These are phyloP conservation scores for Nothoprocta perdicaria DNA, from an alignment of 2,113 vertebrate genomes.

Conservation along the genomic window DNA sequence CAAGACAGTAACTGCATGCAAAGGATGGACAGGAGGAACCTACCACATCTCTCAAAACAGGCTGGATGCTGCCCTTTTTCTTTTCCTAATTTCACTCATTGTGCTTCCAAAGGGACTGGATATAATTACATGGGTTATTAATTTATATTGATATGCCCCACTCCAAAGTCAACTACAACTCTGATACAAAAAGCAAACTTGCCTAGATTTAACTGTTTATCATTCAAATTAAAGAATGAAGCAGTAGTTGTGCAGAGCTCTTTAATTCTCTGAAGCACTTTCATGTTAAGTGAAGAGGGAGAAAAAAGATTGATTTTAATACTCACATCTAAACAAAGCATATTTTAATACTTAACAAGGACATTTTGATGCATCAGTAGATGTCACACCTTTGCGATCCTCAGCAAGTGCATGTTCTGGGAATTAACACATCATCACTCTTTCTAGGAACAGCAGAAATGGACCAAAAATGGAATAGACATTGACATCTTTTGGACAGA, in stretches of 20 bases:
- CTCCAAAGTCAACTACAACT: background rate
- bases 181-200: background rate
- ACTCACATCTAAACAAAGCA: background rate
- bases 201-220: background rate
- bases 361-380: background rate
- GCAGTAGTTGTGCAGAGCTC: background rate
- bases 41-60: background rate
- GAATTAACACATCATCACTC: conserved; percentile 23
- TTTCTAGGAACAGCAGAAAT: conserved; percentile 28
- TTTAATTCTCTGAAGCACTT: background rate
- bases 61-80: background rate
- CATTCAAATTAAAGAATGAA: background rate
- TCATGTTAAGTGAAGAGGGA: background rate
- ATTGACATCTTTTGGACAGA: conserved; percentile 28
- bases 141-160: background rate
- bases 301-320: background rate
- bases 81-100: background rate
- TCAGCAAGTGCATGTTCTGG: background rate
- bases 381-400: background rate
- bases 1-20: background rate
- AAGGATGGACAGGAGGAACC: background rate
- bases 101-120: background rate
- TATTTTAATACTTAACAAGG: background rate
- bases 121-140: background rate
- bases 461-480: conserved; percentile 36